Evolutionary conservation across 2,888 invertebrate genomes (phyloP), one percentile per base, ranked within the genome.

Genomic region (Carpatolechia fugitivella): DNA sequence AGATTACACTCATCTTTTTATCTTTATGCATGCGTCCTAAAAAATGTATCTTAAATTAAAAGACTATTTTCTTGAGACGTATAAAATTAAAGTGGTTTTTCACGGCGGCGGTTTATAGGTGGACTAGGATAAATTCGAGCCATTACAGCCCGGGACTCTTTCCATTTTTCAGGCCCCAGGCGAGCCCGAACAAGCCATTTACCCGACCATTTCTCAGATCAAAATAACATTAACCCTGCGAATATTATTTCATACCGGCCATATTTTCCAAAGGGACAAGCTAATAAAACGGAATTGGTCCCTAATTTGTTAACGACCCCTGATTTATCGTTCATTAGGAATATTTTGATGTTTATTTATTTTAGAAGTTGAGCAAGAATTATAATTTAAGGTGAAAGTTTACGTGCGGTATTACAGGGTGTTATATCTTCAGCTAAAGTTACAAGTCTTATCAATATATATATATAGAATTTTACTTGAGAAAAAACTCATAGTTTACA

Each of bases 101-200:
- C 29, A n/a, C 36, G 20, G 24, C 24, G 36, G 24, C 24, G 36
- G 50, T 24, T 47, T 50, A 50, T 46, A 47, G 35, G 53, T 48
- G 20, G 54, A 54, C 54, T 54, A 30, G 31, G 54, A 54, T 54
- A 54, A 54, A 54, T 54, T 18, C 14, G 8, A 36, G 20, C 18
- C 54, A 48, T 54, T 54, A 48, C 30, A 48, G 8, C 48, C 38
- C 16, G 38, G 40, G 31, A 54, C 36, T 31, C 38, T 18, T 54
- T 31, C 38, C 54, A 54, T 54, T 54, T 48, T 40, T 54, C 54
- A 54, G 31, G 11, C 36, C 36, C 20, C 33, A 18, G 50, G 36
- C 36, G 31, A 20, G n/a, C n/a, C 20, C 14, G 16, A 31, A 31
- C 16, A n/a, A 29, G 44, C 24, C 29, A 38, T 38, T 38, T 38